Percentiles rank a stretch among this genome's conserved stretches.
Conservation (phyloP, 2,888 invertebrate genomes). For the Petrolisthes cinctipes region DNA sequence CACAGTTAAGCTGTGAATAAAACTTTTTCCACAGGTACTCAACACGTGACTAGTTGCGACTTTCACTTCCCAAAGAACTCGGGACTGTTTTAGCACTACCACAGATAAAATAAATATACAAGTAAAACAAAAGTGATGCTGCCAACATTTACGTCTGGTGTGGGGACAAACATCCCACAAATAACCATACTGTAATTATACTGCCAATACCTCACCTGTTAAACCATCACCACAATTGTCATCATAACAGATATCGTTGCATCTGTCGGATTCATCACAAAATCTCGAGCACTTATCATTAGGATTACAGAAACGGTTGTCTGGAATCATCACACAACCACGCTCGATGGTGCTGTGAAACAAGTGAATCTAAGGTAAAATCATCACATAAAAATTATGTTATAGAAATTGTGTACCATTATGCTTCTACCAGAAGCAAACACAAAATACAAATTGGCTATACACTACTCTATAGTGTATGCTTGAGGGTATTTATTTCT, state of each 20-base stretch:
- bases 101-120: too few relatives aligned
- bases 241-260: not conserved
- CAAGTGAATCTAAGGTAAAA: slow-evolving; percentile 19
- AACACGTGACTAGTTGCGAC: too few relatives aligned
- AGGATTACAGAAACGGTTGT: not conserved
- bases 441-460: not conserved
- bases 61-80: too few relatives aligned
- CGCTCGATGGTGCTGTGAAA: slow-evolving; percentile 9
- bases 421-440: not conserved
- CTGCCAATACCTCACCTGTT: not conserved
- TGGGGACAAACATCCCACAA: not conserved
- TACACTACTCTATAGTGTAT: not conserved
- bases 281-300: slow-evolving; percentile 3
- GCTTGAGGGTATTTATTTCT: not conserved
- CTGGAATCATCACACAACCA: not conserved
- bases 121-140: too few relatives aligned
- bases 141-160: not conserved
- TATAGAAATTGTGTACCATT: not conserved
- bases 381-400: slow-evolving; percentile 3
- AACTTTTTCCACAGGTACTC: too few relatives aligned
- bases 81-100: too few relatives aligned
- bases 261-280: not conserved
- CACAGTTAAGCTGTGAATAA: too few relatives aligned
- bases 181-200: not conserved
- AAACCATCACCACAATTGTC: not conserved